phyloP scores from a whole-genome alignment of 2,113 vertebrate genomes.

The Macroglossus sobrinus region DNA sequence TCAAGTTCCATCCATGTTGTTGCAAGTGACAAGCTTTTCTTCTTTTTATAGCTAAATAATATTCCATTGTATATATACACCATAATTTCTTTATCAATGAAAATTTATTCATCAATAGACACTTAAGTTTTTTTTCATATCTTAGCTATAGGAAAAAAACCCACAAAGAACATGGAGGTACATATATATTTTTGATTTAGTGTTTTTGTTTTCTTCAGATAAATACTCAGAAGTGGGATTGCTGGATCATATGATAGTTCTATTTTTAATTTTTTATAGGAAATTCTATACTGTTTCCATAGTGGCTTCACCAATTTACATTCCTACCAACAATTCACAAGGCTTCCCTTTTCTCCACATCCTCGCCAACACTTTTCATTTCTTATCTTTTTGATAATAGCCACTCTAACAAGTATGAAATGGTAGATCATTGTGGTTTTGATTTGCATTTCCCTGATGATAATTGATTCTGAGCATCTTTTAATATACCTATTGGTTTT shows the following conservation, averaged over 20 bases:
- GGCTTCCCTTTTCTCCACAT: not conserved
- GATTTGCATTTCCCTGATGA: not conserved
- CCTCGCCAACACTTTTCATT: not conserved
- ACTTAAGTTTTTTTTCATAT: not conserved
- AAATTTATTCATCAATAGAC: not conserved
- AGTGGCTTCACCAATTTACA: not conserved
- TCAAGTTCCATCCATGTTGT: not conserved
- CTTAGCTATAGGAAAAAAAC: not conserved
- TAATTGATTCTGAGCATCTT: not conserved
- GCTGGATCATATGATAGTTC: not conserved
- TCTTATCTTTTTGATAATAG: not conserved
- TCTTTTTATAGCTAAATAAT: not conserved
- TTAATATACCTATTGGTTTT: not conserved
- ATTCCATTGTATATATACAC: not conserved
- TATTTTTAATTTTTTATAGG: not conserved
- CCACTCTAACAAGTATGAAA: not conserved
- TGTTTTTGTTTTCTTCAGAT: not conserved
- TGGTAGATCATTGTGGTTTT: not conserved
- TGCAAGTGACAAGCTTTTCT: not conserved
- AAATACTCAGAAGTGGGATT: not conserved
- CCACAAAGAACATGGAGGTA: not conserved
- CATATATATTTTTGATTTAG: not conserved
- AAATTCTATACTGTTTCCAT: not conserved
- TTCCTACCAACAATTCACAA: not conserved
- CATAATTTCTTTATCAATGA: not conserved